Percentiles rank a stretch among this genome's conserved stretches.
phyloP scores from a whole-genome alignment of 1,140 invertebrate species.

The Lutraria rhynchaena region DNA sequence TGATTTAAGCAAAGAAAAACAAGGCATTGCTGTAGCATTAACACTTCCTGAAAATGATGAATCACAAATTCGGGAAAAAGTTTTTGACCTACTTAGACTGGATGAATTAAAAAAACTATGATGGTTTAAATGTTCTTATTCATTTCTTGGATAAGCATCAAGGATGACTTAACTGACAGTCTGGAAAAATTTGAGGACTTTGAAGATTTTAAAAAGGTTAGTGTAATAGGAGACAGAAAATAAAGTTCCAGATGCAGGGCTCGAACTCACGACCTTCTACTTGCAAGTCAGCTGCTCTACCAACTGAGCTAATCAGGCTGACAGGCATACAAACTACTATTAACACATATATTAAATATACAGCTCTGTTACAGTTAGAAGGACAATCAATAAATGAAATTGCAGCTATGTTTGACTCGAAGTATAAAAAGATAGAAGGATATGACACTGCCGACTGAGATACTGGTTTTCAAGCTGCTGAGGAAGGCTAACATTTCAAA shows the following conservation, averaged over 20 bases:
- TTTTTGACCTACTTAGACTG: constrained; percentile 57
- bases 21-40: constrained; percentile 58
- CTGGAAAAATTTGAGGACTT: too few relatives aligned
- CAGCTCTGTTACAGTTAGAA: neutral
- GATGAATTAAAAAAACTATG: too few relatives aligned
- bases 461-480: neutral
- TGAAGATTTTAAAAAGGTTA: too few relatives aligned
- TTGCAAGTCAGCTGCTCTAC: too few relatives aligned
- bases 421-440: neutral
- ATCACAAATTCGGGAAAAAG: constrained; percentile 53
- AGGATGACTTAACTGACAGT: neutral
- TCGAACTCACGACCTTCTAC: too few relatives aligned
- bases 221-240: too few relatives aligned
- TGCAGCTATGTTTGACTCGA: neutral
- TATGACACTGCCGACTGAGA: neutral
- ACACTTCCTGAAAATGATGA: constrained; percentile 58
- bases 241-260: too few relatives aligned
- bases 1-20: constrained; percentile 57
- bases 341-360: too few relatives aligned
- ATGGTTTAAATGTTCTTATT: neutral
- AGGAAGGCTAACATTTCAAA: too few relatives aligned
- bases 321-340: too few relatives aligned
- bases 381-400: neutral
- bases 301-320: too few relatives aligned
- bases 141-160: neutral